phyloP scores from a whole-genome alignment of 2,797 vertebrate species.

The Poeciliopsis infans region DNA sequence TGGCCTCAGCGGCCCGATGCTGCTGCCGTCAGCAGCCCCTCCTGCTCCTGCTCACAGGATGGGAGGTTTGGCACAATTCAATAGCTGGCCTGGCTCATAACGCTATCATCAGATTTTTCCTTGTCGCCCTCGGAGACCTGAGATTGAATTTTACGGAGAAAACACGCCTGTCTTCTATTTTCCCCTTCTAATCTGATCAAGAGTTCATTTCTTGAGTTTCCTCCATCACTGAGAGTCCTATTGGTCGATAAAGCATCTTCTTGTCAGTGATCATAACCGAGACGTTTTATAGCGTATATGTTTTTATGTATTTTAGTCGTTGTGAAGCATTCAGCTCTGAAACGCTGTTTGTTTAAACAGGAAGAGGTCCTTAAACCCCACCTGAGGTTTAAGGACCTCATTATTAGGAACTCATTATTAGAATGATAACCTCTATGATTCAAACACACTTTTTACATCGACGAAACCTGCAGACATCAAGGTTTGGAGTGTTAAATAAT shows the following conservation, averaged over 20 bases:
- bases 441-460: neutral
- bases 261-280: neutral
- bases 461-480: neutral
- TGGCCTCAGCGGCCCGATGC: constrained; percentile 6
- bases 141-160: constrained; percentile 40
- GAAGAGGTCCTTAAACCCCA: neutral
- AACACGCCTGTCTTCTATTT: neutral
- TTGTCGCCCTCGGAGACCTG: constrained; percentile 54
- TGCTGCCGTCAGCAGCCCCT: constrained; percentile 52
- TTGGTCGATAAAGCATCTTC: neutral
- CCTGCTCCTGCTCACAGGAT: constrained; percentile 20
- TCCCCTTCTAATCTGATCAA: constrained; percentile 39
- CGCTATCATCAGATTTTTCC: constrained; percentile 51
- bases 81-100: constrained; percentile 42
- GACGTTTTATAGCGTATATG: neutral
- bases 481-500: neutral
- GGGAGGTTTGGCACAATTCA: constrained; percentile 60
- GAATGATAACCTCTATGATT: neutral
- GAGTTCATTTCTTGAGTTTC: neutral
- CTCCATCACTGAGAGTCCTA: neutral
- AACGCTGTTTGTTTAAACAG: neutral
- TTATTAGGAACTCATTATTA: neutral
- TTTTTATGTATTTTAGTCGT: neutral
- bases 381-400: too few relatives aligned
- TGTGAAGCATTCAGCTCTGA: neutral